Evolutionary conservation across 2,797 vertebrate species (phyloP), one percentile per base, ranked within the genome.

Genomic region (Helarctos malayanus): DNA sequence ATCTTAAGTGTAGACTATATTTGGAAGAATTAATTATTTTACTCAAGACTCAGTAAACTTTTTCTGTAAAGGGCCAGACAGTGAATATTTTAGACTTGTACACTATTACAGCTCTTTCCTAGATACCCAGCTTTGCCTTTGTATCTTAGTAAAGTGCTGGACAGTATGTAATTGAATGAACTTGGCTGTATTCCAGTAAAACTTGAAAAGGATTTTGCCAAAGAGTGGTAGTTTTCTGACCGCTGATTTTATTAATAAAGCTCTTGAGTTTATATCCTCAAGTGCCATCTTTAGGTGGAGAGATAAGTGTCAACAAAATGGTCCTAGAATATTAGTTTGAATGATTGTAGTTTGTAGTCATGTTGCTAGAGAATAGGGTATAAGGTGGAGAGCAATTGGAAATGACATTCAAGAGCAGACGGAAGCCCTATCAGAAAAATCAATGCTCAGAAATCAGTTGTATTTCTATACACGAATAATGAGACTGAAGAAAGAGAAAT

Each of bases 1-100:
- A 79, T 79, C 23, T 90, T 81, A 91, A 47, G 14, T 52, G 7
- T 86, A 47, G 49, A 35, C 19, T 95, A 2, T 76, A 89, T 61
- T 85, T 65, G 45, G 47, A 87, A 71, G 32, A 75, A 61, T 78
- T 94, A 79, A 92, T 84, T 88, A 65, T 87, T 71, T 97, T 82
- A 49, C 41, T 61, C n/a, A 65, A 38, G 27, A 27, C 5, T 32
- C 45, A 78, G 21, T 73, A 71, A 49, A 18, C 76, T 12, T 57
- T 75, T 92, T 49, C 45, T 63, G 7, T 83, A 32, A 94, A 91
- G 7, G 35, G 8, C 18, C 25, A 90, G 27, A 35, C n/a, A 75
- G 57, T 89, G 88, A 81, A 89, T 92, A 69, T 52, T 91, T 83
- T 15, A 68, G 79, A 61, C n/a, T 76, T 61, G 11, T 69, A 21